These are phyloP conservation scores for Loris lydekkerianus DNA, from an alignment of 2,797 vertebrate genomes.

Conservation along the genomic window DNA sequence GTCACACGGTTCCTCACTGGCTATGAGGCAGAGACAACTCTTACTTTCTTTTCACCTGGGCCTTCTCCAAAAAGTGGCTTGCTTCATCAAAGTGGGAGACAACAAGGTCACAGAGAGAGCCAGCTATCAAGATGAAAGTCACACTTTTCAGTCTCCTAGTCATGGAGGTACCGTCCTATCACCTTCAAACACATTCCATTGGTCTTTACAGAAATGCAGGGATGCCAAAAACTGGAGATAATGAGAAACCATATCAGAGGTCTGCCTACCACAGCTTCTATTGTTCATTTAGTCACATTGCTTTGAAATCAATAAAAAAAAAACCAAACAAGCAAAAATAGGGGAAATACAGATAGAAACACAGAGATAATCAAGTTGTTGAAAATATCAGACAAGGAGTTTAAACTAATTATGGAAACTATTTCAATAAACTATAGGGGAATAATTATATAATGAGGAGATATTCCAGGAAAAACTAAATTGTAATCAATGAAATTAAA, in stretches of 20 bases:
- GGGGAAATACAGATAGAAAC: neutral
- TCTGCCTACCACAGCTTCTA: neutral
- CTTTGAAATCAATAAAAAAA: neutral
- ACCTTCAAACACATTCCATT: neutral
- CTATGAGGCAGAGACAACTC: neutral
- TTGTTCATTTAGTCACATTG: neutral
- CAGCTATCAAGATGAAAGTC: neutral
- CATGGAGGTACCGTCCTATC: neutral
- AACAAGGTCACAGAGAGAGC: neutral
- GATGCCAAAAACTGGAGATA: neutral
- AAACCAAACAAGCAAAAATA: neutral
- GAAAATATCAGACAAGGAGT: neutral
- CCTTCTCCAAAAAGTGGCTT: neutral
- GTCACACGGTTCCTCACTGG: neutral
- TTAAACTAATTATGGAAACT: conserved; percentile 14
- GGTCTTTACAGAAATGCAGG: neutral
- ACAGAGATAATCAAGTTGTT: neutral
- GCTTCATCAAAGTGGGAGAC: neutral
- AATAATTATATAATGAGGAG: neutral
- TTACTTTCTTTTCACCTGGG: neutral
- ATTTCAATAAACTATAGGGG: neutral
- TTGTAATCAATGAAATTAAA: neutral
- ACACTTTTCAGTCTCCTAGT: neutral
- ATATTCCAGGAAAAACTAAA: neutral
- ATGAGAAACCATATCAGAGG: neutral